A percentile compares a stretch with the other conserved stretches of the same genome.
These are phyloP conservation scores for Scaeva pyrastri DNA, from an alignment of 2,888 invertebrate genomes.

Conservation along the genomic window DNA sequence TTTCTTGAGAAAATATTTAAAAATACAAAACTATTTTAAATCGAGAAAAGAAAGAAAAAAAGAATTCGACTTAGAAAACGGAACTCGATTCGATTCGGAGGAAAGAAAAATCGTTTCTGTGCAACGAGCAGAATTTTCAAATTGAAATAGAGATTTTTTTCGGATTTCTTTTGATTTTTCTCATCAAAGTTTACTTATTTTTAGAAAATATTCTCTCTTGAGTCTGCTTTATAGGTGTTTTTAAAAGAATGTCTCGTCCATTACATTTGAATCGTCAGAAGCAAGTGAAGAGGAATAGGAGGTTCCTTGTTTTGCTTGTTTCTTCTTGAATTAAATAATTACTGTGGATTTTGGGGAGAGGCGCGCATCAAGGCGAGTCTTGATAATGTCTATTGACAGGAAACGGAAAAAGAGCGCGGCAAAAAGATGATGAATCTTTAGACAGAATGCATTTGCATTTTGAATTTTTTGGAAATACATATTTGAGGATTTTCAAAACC, in stretches of 20 bases:
- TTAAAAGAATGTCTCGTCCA: slow-evolving; percentile 43
- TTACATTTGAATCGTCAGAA: not conserved
- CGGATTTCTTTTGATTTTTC: slow-evolving; percentile 1
- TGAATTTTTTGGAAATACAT: slow-evolving; percentile 14
- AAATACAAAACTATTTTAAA: slow-evolving; percentile 31
- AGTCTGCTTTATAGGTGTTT: slow-evolving; percentile 11
- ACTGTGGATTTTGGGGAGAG: slow-evolving; percentile 11
- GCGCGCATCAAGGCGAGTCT: slow-evolving; percentile 41
- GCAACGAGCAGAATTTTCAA: slow-evolving; percentile 44
- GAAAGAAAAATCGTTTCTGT: slow-evolving; percentile 72
- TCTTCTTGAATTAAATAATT: slow-evolving; percentile 36
- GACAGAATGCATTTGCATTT: slow-evolving; percentile 23
- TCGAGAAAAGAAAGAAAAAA: slow-evolving; percentile 8
- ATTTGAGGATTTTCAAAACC: not conserved
- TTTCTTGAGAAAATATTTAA: slow-evolving; percentile 38
- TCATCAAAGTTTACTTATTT: slow-evolving; percentile 48
- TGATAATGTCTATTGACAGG: not conserved
- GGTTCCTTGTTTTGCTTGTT: slow-evolving; percentile 19
- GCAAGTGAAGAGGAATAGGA: slow-evolving; percentile 6
- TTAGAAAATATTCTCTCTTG: slow-evolving; percentile 60
- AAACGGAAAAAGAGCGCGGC: not conserved
- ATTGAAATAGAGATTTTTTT: slow-evolving; percentile 41
- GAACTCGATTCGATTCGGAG: slow-evolving; percentile 71
- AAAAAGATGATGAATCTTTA: not conserved
- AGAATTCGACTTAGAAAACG: slow-evolving; percentile 58